phyloP scores from a whole-genome alignment of 1,140 invertebrate species.

The Brachystomella parvula region DNA sequence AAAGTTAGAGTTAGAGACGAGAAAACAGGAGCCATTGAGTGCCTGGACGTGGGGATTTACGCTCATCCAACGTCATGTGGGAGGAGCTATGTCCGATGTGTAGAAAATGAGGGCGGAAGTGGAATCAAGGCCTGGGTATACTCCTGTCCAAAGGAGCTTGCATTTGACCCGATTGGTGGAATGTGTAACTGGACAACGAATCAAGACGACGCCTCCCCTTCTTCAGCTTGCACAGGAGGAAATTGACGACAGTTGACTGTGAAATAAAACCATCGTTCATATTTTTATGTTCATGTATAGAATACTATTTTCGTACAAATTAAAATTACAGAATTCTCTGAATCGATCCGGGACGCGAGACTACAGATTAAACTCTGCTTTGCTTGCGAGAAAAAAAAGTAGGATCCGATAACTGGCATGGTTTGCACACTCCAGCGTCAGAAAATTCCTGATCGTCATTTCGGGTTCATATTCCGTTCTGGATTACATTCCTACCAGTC shows the following conservation, averaged over 20 bases:
- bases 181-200: constrained; percentile 74
- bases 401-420: no score
- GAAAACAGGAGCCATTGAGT: constrained; percentile 65
- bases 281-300: no score
- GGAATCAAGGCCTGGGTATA: constrained; percentile 78
- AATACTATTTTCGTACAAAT: background rate
- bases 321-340: background rate
- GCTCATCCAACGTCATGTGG: constrained; percentile 71
- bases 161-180: constrained; percentile 76
- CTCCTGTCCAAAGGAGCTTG: constrained; percentile 70
- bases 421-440: no score
- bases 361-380: no score
- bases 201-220: background rate
- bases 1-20: constrained; percentile 53
- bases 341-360: no score
- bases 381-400: no score
- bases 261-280: background rate
- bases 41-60: constrained; percentile 77
- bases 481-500: no score
- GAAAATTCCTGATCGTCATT: no score
- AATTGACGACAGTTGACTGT: background rate
- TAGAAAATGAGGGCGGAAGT: constrained; percentile 68
- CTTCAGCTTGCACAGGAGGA: background rate
- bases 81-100: constrained; percentile 60
- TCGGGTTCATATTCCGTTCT: no score